Percentiles rank a stretch among this genome's conserved stretches.
Evolutionary conservation across 2,113 vertebrate species (phyloP).

Genomic region (Calidris pygmaea): DNA sequence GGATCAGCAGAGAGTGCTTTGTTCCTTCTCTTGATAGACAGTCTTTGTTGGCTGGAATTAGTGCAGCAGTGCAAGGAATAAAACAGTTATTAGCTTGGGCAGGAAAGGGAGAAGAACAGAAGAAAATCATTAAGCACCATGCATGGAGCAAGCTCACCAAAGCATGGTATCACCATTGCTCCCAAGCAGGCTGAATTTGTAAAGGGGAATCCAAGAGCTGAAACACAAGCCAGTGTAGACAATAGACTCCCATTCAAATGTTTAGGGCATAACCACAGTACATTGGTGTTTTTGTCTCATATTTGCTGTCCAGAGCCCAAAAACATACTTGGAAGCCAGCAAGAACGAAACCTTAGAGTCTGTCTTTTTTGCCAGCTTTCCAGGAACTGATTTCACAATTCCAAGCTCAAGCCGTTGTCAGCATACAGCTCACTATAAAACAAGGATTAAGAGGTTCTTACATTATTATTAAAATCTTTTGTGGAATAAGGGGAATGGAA

Average conservation of each 20-base stretch:
- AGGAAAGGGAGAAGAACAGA: background rate
- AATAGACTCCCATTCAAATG: background rate
- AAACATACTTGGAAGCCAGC: background rate
- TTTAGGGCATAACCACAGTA: background rate
- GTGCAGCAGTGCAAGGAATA: background rate
- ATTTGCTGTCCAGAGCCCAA: background rate
- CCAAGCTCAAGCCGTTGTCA: background rate
- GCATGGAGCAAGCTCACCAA: background rate
- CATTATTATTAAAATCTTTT: background rate
- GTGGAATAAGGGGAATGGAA: background rate
- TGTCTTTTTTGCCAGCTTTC: background rate
- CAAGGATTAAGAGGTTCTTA: background rate
- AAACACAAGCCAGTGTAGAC: background rate
- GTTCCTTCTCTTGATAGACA: background rate
- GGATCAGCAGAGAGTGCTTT: background rate
- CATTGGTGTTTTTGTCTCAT: background rate
- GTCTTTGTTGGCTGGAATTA: background rate
- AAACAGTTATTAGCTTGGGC: background rate
- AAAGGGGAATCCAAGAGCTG: background rate
- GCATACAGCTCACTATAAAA: background rate
- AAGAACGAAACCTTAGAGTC: background rate
- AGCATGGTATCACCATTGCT: background rate
- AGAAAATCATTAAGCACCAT: background rate
- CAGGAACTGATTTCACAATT: constrained; percentile 14
- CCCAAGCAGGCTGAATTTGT: background rate